Percentiles rank a stretch among this genome's conserved stretches.
These are phyloP conservation scores for Chloroceryle inda DNA, from an alignment of 2,797 vertebrate genomes.

Conservation along the genomic window DNA sequence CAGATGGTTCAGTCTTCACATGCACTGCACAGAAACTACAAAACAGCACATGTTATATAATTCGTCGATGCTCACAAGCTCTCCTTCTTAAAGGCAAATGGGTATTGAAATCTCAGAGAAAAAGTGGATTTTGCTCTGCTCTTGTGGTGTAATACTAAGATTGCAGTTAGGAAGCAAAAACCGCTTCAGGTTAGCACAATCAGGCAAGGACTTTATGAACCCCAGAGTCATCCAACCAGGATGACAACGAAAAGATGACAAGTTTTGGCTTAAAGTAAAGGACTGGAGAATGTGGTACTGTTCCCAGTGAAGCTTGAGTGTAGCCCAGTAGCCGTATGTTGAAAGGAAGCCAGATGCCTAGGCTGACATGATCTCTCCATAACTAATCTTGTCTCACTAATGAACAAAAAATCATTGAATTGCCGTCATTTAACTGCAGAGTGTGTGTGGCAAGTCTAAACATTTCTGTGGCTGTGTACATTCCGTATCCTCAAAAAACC, in stretches of 20 bases:
- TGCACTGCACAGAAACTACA: background rate
- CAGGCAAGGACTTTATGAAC: background rate
- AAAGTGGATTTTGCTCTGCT: background rate
- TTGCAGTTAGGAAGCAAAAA: background rate
- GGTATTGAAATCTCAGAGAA: background rate
- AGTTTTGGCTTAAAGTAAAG: background rate
- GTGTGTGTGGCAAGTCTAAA: background rate
- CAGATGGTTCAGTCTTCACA: constrained; percentile 14
- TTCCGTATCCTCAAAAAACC: background rate
- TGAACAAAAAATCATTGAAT: background rate
- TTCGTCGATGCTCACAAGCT: background rate
- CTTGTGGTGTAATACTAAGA: background rate
- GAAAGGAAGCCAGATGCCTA: background rate
- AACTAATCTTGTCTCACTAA: background rate
- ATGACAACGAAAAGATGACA: background rate
- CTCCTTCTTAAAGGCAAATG: background rate
- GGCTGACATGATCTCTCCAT: background rate
- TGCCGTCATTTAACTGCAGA: background rate
- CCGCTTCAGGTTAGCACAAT: background rate
- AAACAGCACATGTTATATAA: background rate
- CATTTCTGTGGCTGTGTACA: background rate
- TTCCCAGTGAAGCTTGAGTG: background rate
- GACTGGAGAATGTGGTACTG: background rate
- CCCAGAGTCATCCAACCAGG: background rate
- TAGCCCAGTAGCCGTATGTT: background rate